phyloP scores from a whole-genome alignment of 2,113 vertebrate species.

The Ammodramus savannarum region DNA sequence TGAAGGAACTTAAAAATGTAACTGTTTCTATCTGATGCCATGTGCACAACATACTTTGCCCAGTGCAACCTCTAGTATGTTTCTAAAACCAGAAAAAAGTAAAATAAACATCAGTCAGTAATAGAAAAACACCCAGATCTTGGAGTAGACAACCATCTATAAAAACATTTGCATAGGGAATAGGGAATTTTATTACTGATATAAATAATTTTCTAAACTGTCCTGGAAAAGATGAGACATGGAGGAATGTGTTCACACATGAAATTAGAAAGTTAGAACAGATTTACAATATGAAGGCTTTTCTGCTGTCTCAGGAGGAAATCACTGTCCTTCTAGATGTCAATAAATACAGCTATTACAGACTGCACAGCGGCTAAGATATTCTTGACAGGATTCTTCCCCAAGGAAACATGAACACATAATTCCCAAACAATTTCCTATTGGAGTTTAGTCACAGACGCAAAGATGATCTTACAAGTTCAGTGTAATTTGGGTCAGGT shows the following conservation, averaged over 20 bases:
- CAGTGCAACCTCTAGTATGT: not conserved
- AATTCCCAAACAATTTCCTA: not conserved
- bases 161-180: conserved; percentile 44
- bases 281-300: not conserved
- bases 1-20: not conserved
- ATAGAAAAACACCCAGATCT: not conserved
- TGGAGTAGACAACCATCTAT: not conserved
- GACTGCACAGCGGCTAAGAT: not conserved
- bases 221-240: not conserved
- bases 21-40: not conserved
- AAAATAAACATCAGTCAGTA: not conserved
- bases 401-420: not conserved
- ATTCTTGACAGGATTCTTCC: not conserved
- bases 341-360: not conserved
- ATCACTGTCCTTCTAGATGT: not conserved
- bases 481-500: not conserved
- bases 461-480: not conserved
- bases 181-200: conserved; percentile 9
- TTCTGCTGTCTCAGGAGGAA: not conserved
- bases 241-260: not conserved
- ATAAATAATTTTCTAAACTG: conserved; percentile 53
- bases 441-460: not conserved
- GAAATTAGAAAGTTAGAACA: not conserved
- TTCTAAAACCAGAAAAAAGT: not conserved
- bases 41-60: not conserved